phyloP scores from a whole-genome alignment of 1,140 invertebrate species.

The Ceratitis capitata region DNA sequence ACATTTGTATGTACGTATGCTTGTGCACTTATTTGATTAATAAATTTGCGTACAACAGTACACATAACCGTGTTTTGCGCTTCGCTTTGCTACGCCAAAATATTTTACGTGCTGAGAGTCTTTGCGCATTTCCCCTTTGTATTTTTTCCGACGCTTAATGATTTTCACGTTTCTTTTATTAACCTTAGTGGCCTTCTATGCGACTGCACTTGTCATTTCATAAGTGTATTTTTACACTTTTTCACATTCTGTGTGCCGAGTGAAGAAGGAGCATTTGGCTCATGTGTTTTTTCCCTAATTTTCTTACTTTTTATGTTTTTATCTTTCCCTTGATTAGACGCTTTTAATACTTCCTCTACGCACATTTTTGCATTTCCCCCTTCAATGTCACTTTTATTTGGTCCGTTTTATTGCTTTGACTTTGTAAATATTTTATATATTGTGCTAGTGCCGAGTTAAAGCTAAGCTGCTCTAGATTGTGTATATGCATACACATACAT shows the following conservation, averaged over 20 bases:
- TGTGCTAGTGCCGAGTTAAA: too few relatives aligned
- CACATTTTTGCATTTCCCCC: not conserved
- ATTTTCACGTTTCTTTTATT: not conserved
- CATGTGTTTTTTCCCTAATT: not conserved
- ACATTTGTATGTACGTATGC: not conserved
- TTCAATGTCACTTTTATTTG: conserved; percentile 30
- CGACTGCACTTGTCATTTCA: not conserved
- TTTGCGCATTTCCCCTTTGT: not conserved
- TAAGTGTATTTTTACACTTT: not conserved
- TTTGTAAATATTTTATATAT: conserved; percentile 30
- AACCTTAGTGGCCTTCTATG: not conserved
- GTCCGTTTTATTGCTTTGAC: not conserved
- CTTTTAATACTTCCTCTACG: conserved; percentile 4
- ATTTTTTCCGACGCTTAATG: not conserved
- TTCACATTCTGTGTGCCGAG: not conserved
- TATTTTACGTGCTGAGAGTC: not conserved
- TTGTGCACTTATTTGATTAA: not conserved
- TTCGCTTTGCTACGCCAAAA: not conserved
- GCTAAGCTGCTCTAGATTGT: not conserved
- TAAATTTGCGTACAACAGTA: not conserved
- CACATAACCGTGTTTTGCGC: not conserved
- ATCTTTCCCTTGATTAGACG: not conserved
- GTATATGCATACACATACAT: not conserved
- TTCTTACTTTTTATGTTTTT: not conserved
- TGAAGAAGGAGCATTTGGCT: not conserved